phyloP scores from a whole-genome alignment of 1,140 invertebrate species.

The Drosophila kepulauana region DNA sequence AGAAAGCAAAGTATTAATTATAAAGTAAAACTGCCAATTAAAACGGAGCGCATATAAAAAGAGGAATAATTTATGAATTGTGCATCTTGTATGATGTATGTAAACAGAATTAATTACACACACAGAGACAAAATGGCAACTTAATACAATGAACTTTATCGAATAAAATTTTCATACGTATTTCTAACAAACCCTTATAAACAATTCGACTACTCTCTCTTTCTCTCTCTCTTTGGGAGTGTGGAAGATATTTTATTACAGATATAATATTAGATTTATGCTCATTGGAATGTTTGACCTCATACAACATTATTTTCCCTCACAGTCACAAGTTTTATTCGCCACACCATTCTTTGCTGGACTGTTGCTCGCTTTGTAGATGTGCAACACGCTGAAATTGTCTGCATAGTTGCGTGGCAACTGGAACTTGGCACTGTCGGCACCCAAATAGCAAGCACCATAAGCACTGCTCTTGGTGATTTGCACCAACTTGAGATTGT shows the following conservation, averaged over 20 bases:
- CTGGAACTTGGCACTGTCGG: conserved; percentile 86
- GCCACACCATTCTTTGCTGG: conserved; percentile 42
- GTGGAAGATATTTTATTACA: conserved; percentile 5
- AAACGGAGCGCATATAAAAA: conserved; percentile 37
- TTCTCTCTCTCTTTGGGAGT: neutral
- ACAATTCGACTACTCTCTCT: conserved; percentile 13
- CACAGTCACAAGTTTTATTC: conserved; percentile 1
- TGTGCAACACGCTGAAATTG: conserved; percentile 85
- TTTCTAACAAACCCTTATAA: conserved; percentile 74
- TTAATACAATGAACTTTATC: conserved; percentile 81
- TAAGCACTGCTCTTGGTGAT: conserved; percentile 89
- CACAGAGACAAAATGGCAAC: conserved; percentile 38
- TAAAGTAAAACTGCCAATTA: conserved; percentile 29
- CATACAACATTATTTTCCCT: conserved; percentile 18
- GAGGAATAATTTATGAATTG: conserved; percentile 16
- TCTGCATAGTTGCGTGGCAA: conserved; percentile 85
- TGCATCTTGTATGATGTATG: conserved; percentile 26
- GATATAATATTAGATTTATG: neutral
- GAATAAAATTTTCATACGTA: conserved; percentile 84
- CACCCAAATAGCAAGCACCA: conserved; percentile 91
- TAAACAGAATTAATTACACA: conserved; percentile 53
- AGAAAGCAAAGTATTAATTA: conserved; percentile 48
- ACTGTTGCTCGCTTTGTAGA: conserved; percentile 52
- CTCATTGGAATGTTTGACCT: conserved; percentile 26
- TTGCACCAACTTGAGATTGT: conserved; percentile 88